A percentile compares a stretch with the other conserved stretches of the same genome.
phyloP scores from a whole-genome alignment of 2,888 invertebrate genomes.

The Agelastica alni region DNA sequence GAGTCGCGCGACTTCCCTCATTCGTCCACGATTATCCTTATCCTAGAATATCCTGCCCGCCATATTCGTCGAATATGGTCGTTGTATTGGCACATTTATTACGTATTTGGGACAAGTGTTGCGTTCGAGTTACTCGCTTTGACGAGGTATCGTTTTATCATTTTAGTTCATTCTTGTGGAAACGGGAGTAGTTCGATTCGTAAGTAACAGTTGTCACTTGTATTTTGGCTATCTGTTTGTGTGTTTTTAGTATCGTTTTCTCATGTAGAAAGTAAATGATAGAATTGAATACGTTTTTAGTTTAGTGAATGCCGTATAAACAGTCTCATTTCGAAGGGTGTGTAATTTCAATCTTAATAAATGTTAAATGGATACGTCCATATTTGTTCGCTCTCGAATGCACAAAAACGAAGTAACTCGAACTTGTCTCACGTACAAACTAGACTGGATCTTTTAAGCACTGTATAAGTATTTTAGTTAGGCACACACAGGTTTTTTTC shows the following conservation, averaged over 20 bases:
- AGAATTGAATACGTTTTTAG: too few species aligned
- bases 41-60: constrained; percentile 28
- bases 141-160: neutral
- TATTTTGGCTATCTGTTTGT: too few species aligned
- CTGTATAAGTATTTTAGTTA: constrained; percentile 15
- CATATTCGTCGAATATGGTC: constrained; percentile 48
- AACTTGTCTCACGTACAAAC: constrained; percentile 10
- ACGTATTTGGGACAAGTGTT: constrained; percentile 6
- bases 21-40: constrained; percentile 17
- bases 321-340: too few species aligned
- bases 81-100: constrained; percentile 30
- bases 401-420: constrained; percentile 8
- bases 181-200: constrained; percentile 1
- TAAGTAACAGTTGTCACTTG: constrained; percentile 10
- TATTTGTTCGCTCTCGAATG: too few species aligned
- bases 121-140: constrained; percentile 16
- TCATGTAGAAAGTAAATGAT: neutral
- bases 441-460: constrained; percentile 3
- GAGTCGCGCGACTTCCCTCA: constrained; percentile 42
- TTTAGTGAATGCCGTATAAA: too few species aligned
- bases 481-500: constrained; percentile 20
- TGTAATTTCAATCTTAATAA: too few species aligned
- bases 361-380: too few species aligned
- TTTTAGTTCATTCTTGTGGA: neutral
- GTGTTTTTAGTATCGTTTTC: constrained; percentile 1